These are phyloP conservation scores for Formica aserva DNA, from an alignment of 2,888 invertebrate genomes.

Conservation along the genomic window DNA sequence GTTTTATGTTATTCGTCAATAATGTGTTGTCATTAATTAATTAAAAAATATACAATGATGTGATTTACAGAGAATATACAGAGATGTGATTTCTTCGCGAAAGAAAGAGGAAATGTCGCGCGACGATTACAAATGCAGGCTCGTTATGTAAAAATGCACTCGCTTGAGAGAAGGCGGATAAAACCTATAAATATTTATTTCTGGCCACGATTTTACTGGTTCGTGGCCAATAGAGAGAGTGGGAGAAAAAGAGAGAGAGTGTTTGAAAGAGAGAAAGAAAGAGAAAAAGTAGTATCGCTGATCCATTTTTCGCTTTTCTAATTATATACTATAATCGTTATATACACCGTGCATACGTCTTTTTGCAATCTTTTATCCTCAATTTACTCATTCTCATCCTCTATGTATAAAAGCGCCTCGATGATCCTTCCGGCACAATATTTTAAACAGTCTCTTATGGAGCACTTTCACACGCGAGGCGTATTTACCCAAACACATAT, in stretches of 20 bases:
- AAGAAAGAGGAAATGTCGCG: neutral
- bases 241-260: neutral
- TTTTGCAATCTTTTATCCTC: slow-evolving; percentile 55
- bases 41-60: neutral
- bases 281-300: slow-evolving; percentile 56
- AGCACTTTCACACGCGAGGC: slow-evolving; percentile 41
- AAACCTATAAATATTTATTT: slow-evolving; percentile 61
- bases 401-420: slow-evolving; percentile 26
- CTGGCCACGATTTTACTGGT: slow-evolving; percentile 62
- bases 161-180: slow-evolving; percentile 57
- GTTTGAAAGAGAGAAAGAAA: neutral
- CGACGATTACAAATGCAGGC: neutral
- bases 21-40: slow-evolving; percentile 13
- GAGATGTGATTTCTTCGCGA: neutral
- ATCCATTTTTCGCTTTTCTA: slow-evolving; percentile 70
- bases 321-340: slow-evolving; percentile 43
- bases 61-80: neutral
- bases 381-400: slow-evolving; percentile 52
- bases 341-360: slow-evolving; percentile 42
- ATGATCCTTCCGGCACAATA: slow-evolving; percentile 21
- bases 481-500: slow-evolving; percentile 11
- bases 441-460: slow-evolving; percentile 15
- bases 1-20: neutral
- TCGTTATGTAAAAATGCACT: slow-evolving; percentile 39
- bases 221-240: slow-evolving; percentile 35